Evolutionary conservation across 2,797 vertebrate species (phyloP), one percentile per base, ranked within the genome.

Genomic region (Artibeus jamaicensis): DNA sequence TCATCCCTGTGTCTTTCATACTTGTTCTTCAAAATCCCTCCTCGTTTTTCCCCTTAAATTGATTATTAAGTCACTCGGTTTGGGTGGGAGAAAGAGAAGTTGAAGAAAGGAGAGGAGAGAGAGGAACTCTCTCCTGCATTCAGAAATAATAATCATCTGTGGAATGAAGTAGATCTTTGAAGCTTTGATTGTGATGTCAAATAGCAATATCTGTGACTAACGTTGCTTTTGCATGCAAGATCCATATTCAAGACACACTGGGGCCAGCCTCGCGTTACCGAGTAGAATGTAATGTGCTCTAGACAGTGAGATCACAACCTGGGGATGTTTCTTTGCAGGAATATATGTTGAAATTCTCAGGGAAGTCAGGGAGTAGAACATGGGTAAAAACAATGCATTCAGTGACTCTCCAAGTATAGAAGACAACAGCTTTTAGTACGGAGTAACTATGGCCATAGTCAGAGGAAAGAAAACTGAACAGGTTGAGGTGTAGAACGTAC

Each of bases 131-230:
- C 22, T 8, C n/a, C 48, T n/a, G 24, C 77, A 57, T 93, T 65
- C 65, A 91, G 93, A 67, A 37, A 19, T 18, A 79, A 3, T 53
- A 42, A 65, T 50, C 9, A 29, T 65, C 78, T n/a, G 22, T 87
- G 57, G 9, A 39, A 1, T 10, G 53, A 79, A 24, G 32, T 57
- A 94, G 59, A 53, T 24, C 83, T 97, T 57, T 97, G 84, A 93
- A 89, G 88, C 18, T 78, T 87, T 46, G n/a, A 37, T 0, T 3
- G 9, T 48, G 50, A 39, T 88, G 48, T 76, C 68, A 95, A 95
- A 90, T 9, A 77, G 44, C 16, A 85, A 10, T 3, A 3, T 67
- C 37, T 76, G 34, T 94, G 90, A 50, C 42, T 85, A 89, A 16
- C 6, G 15, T 78, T 94, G 57, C 37, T 85, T 93, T 76, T 70